Conservation (phyloP, 2,888 invertebrate species). For the Trichogramma evanescens region DNA sequence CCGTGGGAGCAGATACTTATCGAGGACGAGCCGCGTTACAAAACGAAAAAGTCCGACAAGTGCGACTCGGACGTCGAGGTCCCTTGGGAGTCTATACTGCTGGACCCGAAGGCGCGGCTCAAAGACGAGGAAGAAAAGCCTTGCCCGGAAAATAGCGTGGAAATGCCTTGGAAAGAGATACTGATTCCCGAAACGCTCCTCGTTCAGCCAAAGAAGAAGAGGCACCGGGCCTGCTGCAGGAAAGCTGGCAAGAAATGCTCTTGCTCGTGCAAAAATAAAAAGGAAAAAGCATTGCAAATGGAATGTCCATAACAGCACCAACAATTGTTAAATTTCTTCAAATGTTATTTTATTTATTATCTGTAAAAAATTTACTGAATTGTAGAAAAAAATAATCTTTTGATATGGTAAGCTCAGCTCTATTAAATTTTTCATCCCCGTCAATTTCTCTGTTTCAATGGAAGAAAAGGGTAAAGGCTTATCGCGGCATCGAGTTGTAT, state of each 20-base stretch:
- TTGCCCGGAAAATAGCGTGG: conserved; percentile 19
- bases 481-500: too few relatives aligned
- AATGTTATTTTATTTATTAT: too few relatives aligned
- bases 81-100: conserved; percentile 31
- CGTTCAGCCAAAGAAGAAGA: not conserved
- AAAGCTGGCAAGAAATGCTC: not conserved
- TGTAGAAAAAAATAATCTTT: too few relatives aligned
- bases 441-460: too few relatives aligned
- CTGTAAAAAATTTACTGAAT: too few relatives aligned
- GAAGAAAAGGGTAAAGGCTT: too few relatives aligned
- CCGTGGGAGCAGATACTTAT: conserved; percentile 37
- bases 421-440: too few relatives aligned
- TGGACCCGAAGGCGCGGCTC: conserved; percentile 11
- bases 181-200: conserved; percentile 32
- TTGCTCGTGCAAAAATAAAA: not conserved
- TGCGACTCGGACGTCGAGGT: conserved; percentile 36
- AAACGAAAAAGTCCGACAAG: conserved; percentile 9
- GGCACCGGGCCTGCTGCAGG: not conserved
- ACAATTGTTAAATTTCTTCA: too few relatives aligned
- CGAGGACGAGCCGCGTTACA: conserved; percentile 13
- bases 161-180: conserved; percentile 39
- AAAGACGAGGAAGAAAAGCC: too few relatives aligned
- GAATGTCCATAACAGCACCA: too few relatives aligned
- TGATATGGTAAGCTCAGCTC: too few relatives aligned
- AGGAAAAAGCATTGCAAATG: too few relatives aligned